Conservation (phyloP, 2,797 vertebrate species). For the Salarias fasciatus region DNA sequence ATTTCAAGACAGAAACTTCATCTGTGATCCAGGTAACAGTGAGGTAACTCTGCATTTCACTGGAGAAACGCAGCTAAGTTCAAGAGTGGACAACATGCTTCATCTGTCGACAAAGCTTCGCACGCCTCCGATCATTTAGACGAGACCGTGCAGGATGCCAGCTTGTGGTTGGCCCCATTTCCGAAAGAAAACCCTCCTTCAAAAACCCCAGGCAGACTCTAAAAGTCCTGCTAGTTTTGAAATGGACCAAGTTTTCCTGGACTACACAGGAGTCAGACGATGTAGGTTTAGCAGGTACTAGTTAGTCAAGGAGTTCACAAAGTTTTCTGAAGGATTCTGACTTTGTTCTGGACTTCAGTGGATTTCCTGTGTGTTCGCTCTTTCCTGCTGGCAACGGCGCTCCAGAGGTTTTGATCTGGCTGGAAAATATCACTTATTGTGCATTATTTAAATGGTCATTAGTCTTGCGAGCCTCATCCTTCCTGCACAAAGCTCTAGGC, state of each 20-base stretch:
- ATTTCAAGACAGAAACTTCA: no score
- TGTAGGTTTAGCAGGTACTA: slow-evolving; percentile 29
- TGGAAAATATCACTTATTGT: slow-evolving; percentile 67
- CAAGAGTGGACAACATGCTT: no score
- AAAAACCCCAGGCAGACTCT: no score
- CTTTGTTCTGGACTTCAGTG: slow-evolving; percentile 46
- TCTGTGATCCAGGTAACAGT: no score
- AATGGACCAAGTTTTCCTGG: no score
- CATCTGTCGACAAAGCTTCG: no score
- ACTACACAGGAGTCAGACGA: slow-evolving; percentile 15
- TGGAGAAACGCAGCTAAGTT: no score
- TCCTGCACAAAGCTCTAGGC: slow-evolving; percentile 56
- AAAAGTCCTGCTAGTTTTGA: slow-evolving; percentile 16
- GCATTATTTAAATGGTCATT: slow-evolving; percentile 79
- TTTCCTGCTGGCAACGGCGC: slow-evolving; percentile 17
- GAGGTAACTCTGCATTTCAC: no score
- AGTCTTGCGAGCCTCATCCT: slow-evolving; percentile 63
- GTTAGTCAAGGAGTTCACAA: slow-evolving; percentile 28
- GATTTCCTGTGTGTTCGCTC: slow-evolving; percentile 24
- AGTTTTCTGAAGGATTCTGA: slow-evolving; percentile 43
- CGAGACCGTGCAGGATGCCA: no score
- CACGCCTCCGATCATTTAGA: no score
- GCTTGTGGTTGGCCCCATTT: no score
- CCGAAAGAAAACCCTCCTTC: no score
- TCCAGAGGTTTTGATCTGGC: slow-evolving; percentile 64